These are phyloP conservation scores for Drosophila bocki DNA, from an alignment of 1,140 invertebrate genomes.

Conservation along the genomic window DNA sequence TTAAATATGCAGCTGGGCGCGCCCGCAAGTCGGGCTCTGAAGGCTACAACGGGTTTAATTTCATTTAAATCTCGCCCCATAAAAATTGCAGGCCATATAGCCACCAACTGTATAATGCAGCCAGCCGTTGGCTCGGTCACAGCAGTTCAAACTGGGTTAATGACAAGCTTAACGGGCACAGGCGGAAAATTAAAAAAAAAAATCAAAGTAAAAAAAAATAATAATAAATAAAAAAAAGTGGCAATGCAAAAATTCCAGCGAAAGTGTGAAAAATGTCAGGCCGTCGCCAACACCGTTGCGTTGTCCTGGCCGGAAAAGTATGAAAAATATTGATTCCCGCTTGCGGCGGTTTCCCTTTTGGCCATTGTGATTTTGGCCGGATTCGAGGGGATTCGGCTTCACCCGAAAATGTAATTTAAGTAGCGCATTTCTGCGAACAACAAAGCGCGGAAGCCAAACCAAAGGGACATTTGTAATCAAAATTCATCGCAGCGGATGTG, in stretches of 20 bases:
- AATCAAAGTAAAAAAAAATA: conserved; percentile 17
- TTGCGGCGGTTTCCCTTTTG: conserved; percentile 43
- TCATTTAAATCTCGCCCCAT: conserved; percentile 67
- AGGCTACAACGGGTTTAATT: conserved; percentile 60
- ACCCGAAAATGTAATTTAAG: conserved; percentile 68
- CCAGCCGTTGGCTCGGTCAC: conserved; percentile 12
- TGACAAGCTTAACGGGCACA: conserved; percentile 76
- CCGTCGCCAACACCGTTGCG: conserved; percentile 8
- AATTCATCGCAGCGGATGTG: conserved; percentile 34
- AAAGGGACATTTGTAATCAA: conserved; percentile 71
- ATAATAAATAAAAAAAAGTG: background rate
- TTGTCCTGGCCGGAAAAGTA: conserved; percentile 22
- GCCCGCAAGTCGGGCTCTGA: conserved; percentile 59
- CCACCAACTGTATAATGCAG: conserved; percentile 34
- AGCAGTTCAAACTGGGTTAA: conserved; percentile 80
- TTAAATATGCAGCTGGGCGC: conserved; percentile 63
- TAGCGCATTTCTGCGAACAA: conserved; percentile 50
- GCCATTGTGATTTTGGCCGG: conserved; percentile 37
- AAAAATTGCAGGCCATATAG: conserved; percentile 50
- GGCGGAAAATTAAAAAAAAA: conserved; percentile 76
- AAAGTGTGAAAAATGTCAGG: conserved; percentile 46
- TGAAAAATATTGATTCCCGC: conserved; percentile 59
- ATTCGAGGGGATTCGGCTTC: conserved; percentile 22
- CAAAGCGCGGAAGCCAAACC: conserved; percentile 59
- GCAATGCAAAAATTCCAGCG: conserved; percentile 19